phyloP scores from a whole-genome alignment of 2,888 invertebrate genomes.

The Ornithoptera alexandrae region DNA sequence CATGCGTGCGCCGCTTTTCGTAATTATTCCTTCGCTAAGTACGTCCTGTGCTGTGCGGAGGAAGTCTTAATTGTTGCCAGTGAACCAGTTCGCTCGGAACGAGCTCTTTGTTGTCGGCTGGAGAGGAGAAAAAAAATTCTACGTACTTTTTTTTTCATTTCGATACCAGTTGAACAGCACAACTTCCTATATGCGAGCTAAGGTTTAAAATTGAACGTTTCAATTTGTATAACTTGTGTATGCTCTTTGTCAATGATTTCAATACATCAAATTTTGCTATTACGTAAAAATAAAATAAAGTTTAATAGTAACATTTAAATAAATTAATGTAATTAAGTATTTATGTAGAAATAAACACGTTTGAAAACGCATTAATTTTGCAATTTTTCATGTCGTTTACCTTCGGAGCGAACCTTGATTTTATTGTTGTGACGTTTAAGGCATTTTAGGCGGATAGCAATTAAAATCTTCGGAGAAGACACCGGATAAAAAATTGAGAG shows the following conservation, averaged over 20 bases:
- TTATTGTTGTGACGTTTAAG: not conserved
- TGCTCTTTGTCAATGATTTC: not conserved
- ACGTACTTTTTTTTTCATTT: constrained; percentile 18
- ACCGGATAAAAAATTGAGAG: not conserved
- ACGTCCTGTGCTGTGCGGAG: constrained; percentile 48
- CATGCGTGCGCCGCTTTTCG: constrained; percentile 29
- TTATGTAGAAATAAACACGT: not conserved
- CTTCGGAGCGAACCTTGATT: not conserved
- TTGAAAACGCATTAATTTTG: not conserved
- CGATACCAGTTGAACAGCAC: constrained; percentile 21
- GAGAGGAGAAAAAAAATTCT: constrained; percentile 10
- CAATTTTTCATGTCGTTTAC: not conserved
- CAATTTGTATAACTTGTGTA: not conserved
- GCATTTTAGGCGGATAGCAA: not conserved
- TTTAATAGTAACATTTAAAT: not conserved
- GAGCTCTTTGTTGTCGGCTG: constrained; percentile 40
- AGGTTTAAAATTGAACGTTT: constrained; percentile 1
- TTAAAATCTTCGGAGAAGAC: not conserved
- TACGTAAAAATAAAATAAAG: not conserved
- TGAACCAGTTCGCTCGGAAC: constrained; percentile 50
- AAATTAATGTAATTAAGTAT: not conserved
- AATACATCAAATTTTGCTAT: not conserved
- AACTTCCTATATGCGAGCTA: constrained; percentile 18
- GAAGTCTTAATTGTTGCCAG: constrained; percentile 61
- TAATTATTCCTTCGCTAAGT: constrained; percentile 32